A percentile compares a stretch with the other conserved stretches of the same genome.
These are phyloP conservation scores for Miltochrista miniata DNA, from an alignment of 2,888 invertebrate species.

Conservation along the genomic window DNA sequence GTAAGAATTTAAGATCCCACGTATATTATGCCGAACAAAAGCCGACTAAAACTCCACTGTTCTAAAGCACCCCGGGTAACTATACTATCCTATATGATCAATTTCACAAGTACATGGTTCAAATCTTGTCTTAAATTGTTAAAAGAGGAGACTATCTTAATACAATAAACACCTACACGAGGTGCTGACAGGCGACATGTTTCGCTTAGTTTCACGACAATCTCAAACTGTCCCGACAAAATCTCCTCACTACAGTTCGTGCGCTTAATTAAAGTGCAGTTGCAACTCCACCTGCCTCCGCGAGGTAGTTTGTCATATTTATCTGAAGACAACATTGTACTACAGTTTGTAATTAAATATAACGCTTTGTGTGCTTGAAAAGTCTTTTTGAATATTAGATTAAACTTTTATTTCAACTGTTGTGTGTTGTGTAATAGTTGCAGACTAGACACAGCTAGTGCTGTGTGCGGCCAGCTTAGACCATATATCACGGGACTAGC, in stretches of 20 bases:
- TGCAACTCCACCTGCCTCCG: conserved; percentile 15
- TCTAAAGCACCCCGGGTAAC: no score
- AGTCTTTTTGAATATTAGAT: conserved; percentile 6
- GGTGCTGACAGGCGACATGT: conserved; percentile 63
- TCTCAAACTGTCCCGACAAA: conserved; percentile 63
- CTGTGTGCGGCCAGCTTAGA: no score
- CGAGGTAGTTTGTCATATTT: conserved; percentile 24
- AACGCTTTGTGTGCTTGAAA: conserved; percentile 11
- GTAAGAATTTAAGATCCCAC: no score
- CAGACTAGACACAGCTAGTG: no score
- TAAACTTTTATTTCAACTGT: not conserved
- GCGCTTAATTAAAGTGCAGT: conserved; percentile 29
- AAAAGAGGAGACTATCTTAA: conserved; percentile 39
- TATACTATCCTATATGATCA: no score
- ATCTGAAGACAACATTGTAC: conserved; percentile 23
- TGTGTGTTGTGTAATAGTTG: no score
- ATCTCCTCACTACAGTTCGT: conserved; percentile 42
- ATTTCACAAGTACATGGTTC: not conserved
- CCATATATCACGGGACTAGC: no score
- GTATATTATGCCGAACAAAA: no score
- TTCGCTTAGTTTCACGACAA: conserved; percentile 68
- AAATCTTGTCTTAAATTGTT: not conserved
- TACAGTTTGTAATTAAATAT: conserved; percentile 25
- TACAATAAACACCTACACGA: conserved; percentile 59
- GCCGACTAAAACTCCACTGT: no score